Percentiles rank a stretch among this genome's conserved stretches.
These are phyloP conservation scores for Hylaea fasciaria DNA, from an alignment of 2,888 invertebrate genomes.

Conservation along the genomic window DNA sequence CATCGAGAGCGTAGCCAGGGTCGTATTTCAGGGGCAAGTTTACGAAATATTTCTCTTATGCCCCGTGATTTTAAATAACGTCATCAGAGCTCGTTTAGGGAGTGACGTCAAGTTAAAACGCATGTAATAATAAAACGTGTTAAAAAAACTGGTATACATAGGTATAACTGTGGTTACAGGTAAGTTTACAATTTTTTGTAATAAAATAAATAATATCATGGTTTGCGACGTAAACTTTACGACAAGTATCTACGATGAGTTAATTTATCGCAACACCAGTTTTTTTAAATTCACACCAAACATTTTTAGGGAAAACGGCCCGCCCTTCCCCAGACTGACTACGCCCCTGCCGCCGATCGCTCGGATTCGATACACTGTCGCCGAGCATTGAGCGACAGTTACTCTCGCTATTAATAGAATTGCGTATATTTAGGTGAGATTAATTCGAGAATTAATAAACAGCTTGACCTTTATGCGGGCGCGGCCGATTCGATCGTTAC, in stretches of 20 bases:
- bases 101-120: too few relatives aligned
- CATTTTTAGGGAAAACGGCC: not conserved
- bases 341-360: conserved; percentile 17
- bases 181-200: too few relatives aligned
- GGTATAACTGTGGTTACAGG: too few relatives aligned
- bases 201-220: too few relatives aligned
- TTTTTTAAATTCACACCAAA: not conserved
- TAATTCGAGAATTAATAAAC: conserved; percentile 29
- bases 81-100: too few relatives aligned
- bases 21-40: not conserved
- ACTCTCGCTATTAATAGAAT: conserved; percentile 25
- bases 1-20: not conserved
- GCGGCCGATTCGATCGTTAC: not conserved
- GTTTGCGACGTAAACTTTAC: too few relatives aligned
- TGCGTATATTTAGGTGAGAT: conserved; percentile 27
- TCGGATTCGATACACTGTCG: conserved; percentile 27
- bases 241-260: too few relatives aligned
- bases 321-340: not conserved
- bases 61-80: too few relatives aligned
- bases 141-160: too few relatives aligned
- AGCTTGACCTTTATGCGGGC: conserved; percentile 21
- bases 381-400: conserved; percentile 30
- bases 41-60: not conserved
- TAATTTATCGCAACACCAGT: not conserved
- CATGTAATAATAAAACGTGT: too few relatives aligned